Base-by-base conservation (phyloP, 2,888 invertebrate species). In the Phalera bucephala region DNA sequence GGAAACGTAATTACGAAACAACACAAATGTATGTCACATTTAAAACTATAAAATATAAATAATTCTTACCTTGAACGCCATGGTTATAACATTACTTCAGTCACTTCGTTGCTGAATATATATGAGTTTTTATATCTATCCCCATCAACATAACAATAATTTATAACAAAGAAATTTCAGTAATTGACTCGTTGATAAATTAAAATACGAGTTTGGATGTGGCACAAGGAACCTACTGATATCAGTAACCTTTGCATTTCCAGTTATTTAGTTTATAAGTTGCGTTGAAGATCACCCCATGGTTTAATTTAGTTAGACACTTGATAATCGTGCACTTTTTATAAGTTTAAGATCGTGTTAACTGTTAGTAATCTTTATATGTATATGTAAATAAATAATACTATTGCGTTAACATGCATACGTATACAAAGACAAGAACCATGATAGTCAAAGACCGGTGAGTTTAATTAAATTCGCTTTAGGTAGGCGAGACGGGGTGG, bases 111-210 rank as follows among this genome's bases (percentile, higher is more conserved):
- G 31, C 25, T 27, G 35, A 32, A 54, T 61, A 52, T 66, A 60
- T 67, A 66, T 36, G 11, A 26, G 33, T 11, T 26, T 23, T 40
- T 40, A 35, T 65, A 61, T 63, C 55, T 42, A 37, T 31, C 44
- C 33, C 36, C 20, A 37, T 26, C 21, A 34, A 39, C 33, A 50
- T 45, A 32, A 43, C 36, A 48, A 51, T 59, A 52, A 55, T 27
- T 54, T 36, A 32, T 19, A 34, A 22, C 36, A 20, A 31, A 25
- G 34, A 39, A 40, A 45, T 48, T 36, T 14, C 20, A 31, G 5
- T 46, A 51, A 53, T 47, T 45, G 36, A 31, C 46, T 43, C 20
- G 29, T 36, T 41, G 45, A 58, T 58, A 54, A 59, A 44, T 29
- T 15, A 19, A 33, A 45, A 45, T 54, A 44, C 40, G 36, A 33